Base-by-base conservation (phyloP, 2,797 vertebrate species). In the Melanogrammus aeglefinus region DNA sequence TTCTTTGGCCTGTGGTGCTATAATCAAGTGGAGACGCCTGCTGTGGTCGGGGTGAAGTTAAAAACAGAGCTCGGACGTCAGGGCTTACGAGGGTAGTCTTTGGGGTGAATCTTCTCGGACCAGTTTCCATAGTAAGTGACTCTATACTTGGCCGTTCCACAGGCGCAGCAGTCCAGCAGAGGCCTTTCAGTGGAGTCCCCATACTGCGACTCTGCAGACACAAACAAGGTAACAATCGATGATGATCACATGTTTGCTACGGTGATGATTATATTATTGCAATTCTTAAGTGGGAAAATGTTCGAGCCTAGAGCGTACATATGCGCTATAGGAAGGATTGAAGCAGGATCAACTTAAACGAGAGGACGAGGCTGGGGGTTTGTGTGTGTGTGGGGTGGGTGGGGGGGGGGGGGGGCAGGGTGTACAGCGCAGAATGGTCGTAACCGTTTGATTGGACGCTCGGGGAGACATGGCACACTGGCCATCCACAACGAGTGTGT, bases 61-160 rank as follows among this genome's bases (percentile, higher is more conserved):
- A 6, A 77, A 47, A 57, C 73, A 76, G 38, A 18, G 35, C 13
- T 75, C 44, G 80, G 24, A 27, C 24, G 63, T 8, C 7, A 24
- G 13, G n/a, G 92, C 97, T 98, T 88, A 99, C 98, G 95, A 83
- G 98, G 98, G 81, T 97, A 99, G 86, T 99, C 97, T 91, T 99
- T 98, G 8, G 97, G 96, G 84, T 99, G 97, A 13, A 94, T 94
- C 91, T 98, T 98, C 92, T 99, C 97, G 0, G 97, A 99, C 98
- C 98, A 99, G 82, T 99, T 99, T 38, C 97, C 97, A 75, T 94
- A 97, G 89, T 99, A 99, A 0, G 96, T 98, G 87, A 99, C 93
- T 84, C 98, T 95, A 91, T 99, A 99, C 88, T 99, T 99, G 85
- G 98, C 98, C 2, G 97, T 99, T 80, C 97, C 98, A 86, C 98